Evolutionary conservation across 64 coral and sea anemone genomes (phyloP).

Genomic region (Stylophora pistillata): DNA sequence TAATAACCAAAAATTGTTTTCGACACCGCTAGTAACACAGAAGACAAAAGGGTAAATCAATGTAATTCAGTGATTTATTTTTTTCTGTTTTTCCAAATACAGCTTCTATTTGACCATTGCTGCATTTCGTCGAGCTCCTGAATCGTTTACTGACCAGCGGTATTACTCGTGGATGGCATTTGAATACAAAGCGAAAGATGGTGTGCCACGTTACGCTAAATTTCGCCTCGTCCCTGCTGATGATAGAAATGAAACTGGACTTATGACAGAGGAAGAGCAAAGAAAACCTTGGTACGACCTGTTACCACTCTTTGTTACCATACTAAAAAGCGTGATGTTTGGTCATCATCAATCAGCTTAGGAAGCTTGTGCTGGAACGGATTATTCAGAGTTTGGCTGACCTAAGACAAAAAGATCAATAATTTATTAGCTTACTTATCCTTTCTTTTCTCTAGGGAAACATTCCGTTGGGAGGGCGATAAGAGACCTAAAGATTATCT

Average conservation of each 20-base stretch:
- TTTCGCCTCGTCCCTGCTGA: slow-evolving; percentile 73
- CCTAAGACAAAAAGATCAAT: no score
- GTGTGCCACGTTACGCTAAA: slow-evolving; percentile 62
- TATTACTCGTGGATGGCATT: slow-evolving; percentile 75
- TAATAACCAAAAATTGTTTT: no score
- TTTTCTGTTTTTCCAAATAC: not conserved
- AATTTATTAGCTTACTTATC: no score
- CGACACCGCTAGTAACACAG: no score
- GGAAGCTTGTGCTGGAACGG: no score
- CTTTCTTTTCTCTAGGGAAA: slow-evolving; percentile 36
- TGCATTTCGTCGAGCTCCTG: slow-evolving; percentile 67
- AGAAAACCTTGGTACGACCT: slow-evolving; percentile 68
- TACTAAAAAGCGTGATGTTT: no score
- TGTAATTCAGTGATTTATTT: no score
- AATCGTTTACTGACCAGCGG: slow-evolving; percentile 71
- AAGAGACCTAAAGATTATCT: slow-evolving; percentile 74
- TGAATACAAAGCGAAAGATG: slow-evolving; percentile 74
- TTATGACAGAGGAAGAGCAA: slow-evolving; percentile 73
- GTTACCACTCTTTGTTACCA: no score
- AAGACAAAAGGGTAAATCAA: no score
- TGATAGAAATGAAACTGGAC: slow-evolving; percentile 59
- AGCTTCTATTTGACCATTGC: slow-evolving; percentile 59
- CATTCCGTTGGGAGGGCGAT: slow-evolving; percentile 49
- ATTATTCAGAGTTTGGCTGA: no score
- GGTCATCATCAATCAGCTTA: no score